Evolutionary conservation across 2,113 vertebrate species (phyloP).

Genomic region (Dromaius novaehollandiae): DNA sequence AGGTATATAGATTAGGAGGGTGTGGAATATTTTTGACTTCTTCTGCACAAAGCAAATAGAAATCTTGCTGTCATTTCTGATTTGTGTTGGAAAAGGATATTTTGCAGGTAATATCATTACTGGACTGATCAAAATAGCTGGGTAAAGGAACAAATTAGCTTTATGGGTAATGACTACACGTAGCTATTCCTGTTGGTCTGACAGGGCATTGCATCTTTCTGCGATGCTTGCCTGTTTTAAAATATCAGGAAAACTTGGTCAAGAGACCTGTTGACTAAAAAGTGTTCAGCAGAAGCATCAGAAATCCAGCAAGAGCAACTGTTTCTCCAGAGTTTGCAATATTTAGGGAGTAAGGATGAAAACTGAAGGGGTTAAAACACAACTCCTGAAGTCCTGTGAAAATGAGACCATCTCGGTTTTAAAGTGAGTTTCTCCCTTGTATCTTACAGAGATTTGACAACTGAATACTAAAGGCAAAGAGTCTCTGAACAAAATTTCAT

Average conservation of each 20-base stretch:
- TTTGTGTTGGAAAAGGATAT: constrained; percentile 21
- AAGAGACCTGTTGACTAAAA: not conserved
- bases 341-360: not conserved
- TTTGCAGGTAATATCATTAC: constrained; percentile 16
- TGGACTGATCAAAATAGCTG: not conserved
- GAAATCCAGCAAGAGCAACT: not conserved
- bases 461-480: fast-evolving
- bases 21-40: constrained; percentile 13
- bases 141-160: not conserved
- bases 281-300: not conserved
- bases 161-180: not conserved
- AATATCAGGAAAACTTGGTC: not conserved
- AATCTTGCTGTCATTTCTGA: constrained; percentile 2
- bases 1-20: not conserved
- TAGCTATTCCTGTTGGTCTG: not conserved
- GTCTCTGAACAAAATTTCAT: not conserved
- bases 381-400: not conserved
- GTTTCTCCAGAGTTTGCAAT: not conserved
- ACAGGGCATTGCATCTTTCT: not conserved
- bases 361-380: not conserved
- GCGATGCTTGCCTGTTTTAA: not conserved
- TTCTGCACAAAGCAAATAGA: constrained; percentile 6
- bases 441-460: not conserved
- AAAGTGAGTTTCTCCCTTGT: not conserved
- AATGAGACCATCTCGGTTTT: not conserved